Evolutionary conservation across 2,797 vertebrate species (phyloP), one percentile per base, ranked within the genome.

Genomic region (Melanotaenia trifasciata): DNA sequence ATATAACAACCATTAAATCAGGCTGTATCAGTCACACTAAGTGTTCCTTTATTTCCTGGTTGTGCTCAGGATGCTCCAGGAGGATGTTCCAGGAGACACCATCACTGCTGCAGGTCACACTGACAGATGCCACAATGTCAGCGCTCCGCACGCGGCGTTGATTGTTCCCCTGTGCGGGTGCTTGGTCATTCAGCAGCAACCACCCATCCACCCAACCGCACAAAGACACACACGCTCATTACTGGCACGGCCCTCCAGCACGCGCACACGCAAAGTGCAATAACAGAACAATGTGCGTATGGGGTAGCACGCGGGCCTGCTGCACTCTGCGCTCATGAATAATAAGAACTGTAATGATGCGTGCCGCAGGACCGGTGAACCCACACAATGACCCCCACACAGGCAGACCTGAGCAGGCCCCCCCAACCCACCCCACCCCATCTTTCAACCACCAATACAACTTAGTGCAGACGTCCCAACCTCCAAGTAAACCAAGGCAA

Each of bases 121-220:
- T 38, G 36, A 38, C 36, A 45, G 43, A 45, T 45, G 43, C 43
- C 43, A 18, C 43, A 45, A 45, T 45, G 16, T 45, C 43, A 45
- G 43, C 18, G 4, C 43, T 11, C 69, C 84, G 87, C 87, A 88
- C 84, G 83, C 83, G 85, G 76, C 85, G 75, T 74, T 63, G 67
- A 71, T 81, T 81, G 89, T 84, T 78, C 66, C 72, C 62, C 66
- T 70, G 81, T 60, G 83, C 62, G 74, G 24, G 63, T 82, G 84
- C 84, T 58, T 74, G 86, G 81, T 87, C 86, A 89, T 86, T 76
- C 67, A 74, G 77, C 80, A 80, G 58, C 78, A 58, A 0, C 61
- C 51, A 8, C 72, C 22, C 78, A 58, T 0, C 61, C 51, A 8
- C 72, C 22, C 73, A 8, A 32, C 51, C 59, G 47, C 57, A 54